These are phyloP conservation scores for Eretmodus cyanostictus DNA, from an alignment of 2,113 vertebrate genomes.

Conservation along the genomic window DNA sequence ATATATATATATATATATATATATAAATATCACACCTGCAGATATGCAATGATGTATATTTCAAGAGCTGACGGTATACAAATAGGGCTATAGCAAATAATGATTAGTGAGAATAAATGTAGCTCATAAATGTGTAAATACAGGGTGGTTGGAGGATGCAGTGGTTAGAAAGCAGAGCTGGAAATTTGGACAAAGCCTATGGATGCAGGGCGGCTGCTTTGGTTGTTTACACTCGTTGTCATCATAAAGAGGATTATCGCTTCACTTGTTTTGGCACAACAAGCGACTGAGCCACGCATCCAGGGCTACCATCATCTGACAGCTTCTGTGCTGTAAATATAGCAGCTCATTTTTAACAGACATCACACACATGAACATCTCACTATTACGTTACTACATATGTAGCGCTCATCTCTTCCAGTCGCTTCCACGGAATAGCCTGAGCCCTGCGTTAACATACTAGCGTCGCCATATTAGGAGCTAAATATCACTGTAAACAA, in stretches of 20 bases:
- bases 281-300: not conserved
- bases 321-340: not conserved
- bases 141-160: not conserved
- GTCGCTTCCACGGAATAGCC: slow-evolving; percentile 35
- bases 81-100: not conserved
- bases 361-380: not conserved
- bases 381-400: not conserved
- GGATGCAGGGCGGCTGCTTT: slow-evolving; percentile 45
- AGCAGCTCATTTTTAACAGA: not conserved
- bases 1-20: not conserved
- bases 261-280: not conserved
- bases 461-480: slow-evolving; percentile 69
- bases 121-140: not conserved
- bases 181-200: slow-evolving; percentile 38
- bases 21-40: not conserved
- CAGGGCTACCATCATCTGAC: not conserved
- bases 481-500: slow-evolving; percentile 18
- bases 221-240: slow-evolving; percentile 48
- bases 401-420: not conserved
- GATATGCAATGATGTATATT: not conserved
- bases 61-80: not conserved
- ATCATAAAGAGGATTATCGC: not conserved
- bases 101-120: not conserved
- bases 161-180: not conserved
- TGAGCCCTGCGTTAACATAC: slow-evolving; percentile 41